A percentile compares a stretch with the other conserved stretches of the same genome.
These are phyloP conservation scores for Castor canadensis DNA, from an alignment of 2,113 vertebrate genomes.

Conservation along the genomic window DNA sequence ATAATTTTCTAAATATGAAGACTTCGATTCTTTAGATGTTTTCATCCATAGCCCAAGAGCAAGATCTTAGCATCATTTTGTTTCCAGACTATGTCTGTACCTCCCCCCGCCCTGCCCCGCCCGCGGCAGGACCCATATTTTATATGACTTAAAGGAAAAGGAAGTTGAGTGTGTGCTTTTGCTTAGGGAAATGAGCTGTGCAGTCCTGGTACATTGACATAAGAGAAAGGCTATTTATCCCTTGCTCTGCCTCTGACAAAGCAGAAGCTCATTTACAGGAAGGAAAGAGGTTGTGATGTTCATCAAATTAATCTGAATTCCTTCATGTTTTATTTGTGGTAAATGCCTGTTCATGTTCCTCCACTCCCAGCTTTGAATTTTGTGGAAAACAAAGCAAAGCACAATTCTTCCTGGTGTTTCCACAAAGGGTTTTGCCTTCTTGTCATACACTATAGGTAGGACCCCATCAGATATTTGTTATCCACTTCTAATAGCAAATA, in stretches of 20 bases:
- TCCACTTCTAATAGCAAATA: neutral
- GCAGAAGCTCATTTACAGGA: neutral
- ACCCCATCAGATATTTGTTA: neutral
- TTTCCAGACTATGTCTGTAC: neutral
- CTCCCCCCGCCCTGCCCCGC: accelerated
- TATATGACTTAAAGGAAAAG: neutral
- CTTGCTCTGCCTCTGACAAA: neutral
- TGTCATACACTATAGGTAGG: neutral
- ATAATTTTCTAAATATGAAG: neutral
- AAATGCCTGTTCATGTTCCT: neutral
- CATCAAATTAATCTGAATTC: neutral
- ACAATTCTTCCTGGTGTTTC: neutral
- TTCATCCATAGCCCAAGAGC: neutral
- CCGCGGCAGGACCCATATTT: neutral
- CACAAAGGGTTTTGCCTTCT: neutral
- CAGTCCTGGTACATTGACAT: neutral
- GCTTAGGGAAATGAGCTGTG: neutral
- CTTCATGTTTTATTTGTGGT: neutral
- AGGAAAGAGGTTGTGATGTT: neutral
- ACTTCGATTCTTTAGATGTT: neutral
- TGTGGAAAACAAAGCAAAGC: neutral
- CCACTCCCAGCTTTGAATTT: neutral
- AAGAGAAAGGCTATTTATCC: neutral
- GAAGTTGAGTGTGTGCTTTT: neutral
- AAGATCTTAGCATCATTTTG: neutral